Evolutionary conservation across 2,888 invertebrate genomes (phyloP).

Genomic region (Physocephala rufipes): DNA sequence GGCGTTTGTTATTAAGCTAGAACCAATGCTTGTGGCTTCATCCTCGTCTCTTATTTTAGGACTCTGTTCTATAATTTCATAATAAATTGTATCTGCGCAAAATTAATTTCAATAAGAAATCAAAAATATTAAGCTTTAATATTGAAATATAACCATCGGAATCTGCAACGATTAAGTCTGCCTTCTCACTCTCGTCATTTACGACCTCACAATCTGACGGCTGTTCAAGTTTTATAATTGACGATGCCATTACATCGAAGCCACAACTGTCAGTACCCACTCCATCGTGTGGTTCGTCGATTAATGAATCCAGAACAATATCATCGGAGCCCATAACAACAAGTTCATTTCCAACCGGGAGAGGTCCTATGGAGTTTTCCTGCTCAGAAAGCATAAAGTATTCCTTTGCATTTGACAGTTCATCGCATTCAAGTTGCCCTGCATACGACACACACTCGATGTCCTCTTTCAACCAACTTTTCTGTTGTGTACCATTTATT

Average conservation of each 20-base stretch:
- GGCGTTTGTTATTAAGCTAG: not conserved
- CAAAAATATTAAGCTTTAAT: not conserved
- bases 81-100: conserved; percentile 42
- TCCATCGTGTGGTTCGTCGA: not conserved
- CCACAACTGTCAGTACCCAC: not conserved
- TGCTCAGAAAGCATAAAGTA: not conserved
- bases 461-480: not conserved
- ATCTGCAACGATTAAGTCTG: conserved; percentile 37
- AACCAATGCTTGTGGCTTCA: conserved; percentile 8
- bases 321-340: not conserved
- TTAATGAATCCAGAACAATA: not conserved
- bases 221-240: not conserved
- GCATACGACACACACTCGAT: not conserved
- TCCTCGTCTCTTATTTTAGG: conserved; percentile 24
- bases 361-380: not conserved
- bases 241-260: not conserved
- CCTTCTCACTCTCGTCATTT: conserved; percentile 20
- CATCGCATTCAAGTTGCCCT: not conserved
- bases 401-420: not conserved
- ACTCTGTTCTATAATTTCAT: conserved; percentile 37
- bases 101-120: not conserved
- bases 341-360: not conserved
- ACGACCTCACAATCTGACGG: not conserved
- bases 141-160: conserved; percentile 33
- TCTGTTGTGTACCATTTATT: conserved; percentile 41